Evolutionary conservation across 2,113 vertebrate genomes (phyloP), one percentile per base, ranked within the genome.

Genomic region (Riparia riparia): DNA sequence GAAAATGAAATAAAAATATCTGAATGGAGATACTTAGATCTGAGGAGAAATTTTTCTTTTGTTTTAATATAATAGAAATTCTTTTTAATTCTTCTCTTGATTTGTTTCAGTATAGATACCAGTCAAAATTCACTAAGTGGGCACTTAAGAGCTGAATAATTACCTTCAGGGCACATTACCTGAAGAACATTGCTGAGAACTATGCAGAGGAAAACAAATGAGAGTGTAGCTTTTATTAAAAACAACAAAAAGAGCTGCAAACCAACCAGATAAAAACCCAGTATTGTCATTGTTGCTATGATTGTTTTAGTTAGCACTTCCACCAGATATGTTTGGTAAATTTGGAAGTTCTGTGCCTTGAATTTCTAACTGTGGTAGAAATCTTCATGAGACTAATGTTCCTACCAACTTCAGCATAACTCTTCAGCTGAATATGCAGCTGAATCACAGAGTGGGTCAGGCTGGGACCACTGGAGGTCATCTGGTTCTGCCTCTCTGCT

Each of bases 1-100:
- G 41, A 84, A 89, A 94, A 92, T 41, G 60, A 50, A 63, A 83
- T 80, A 50, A 47, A 93, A 83, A 37, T 74, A 91, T n/a, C 51
- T 15, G 45, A 70, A 29, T 54, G 71, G 39, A 45, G 12, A 53
- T 60, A 56, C 50, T 79, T 66, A 37, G 32, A 54, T 85, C 63
- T 65, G 57, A 82, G 57, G 88, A 73, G 1, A 54, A 68, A 45
- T 39, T 31, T 49, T 13, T 53, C 6, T 76, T 80, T 92, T 92
- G 42, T 84, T 82, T 68, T 79, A 54, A 77, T 83, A 7, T n/a
- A 73, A 15, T 19, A 82, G 32, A 63, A 89, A 74, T 70, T 53
- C 14, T 82, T 64, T 50, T 79, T 31, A 49, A 10, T 20, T 37
- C 9, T 37, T 37, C 37, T 37, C 37, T 37, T 51, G 14, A 3